Base-by-base conservation (phyloP, 2,113 vertebrate genomes). In the Sus scrofa region DNA sequence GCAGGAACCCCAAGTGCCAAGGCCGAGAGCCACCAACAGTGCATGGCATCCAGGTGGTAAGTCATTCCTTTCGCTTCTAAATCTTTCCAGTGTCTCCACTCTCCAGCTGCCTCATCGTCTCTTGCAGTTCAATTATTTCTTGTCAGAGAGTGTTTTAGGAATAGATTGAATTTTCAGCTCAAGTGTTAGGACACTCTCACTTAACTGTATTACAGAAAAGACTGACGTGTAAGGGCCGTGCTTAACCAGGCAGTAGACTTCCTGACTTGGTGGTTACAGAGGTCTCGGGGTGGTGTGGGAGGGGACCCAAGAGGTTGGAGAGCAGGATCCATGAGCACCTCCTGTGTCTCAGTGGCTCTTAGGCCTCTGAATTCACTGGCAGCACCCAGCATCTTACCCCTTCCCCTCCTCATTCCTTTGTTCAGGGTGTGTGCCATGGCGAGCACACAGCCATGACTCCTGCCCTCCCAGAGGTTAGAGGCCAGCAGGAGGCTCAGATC, bases 81-180 rank as follows among this genome's bases (percentile, higher is more conserved):
- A 22, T 27, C 67, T 37, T n/a, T 34, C 39, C 32, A 16, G 0
- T 6, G 0, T 67, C 32, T 5, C 32, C 24, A 56, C 10, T 54
- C 65, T 56, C 52, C 4, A 14, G 39, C 6, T 60, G 73, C 92
- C 24, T 13, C 13, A n/a, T 10, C 12, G 10, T 74, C 30, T 32
- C 26, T 56, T 39, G 0, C 22, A 74, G 70, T 2, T 62, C 58
- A 62, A 65, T 8, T 32, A 13, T 13, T 60, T 68, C 89, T 77
- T 87, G 60, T 60, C 27, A 22, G 44, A 90, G 6, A 67, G 7
- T 22, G 44, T 73, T 84, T 87, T 34, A 94, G 77, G 50, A 77
- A 20, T 39, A 68, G 54, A 88, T 63, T 32, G 3, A 67, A 54
- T 9, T 89, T 60, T 50, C 73, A 37, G 68, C 54, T 73, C 62